Evolutionary conservation across 1,140 invertebrate species (phyloP), one percentile per base, ranked within the genome.

Genomic region (Papilio glaucus): DNA sequence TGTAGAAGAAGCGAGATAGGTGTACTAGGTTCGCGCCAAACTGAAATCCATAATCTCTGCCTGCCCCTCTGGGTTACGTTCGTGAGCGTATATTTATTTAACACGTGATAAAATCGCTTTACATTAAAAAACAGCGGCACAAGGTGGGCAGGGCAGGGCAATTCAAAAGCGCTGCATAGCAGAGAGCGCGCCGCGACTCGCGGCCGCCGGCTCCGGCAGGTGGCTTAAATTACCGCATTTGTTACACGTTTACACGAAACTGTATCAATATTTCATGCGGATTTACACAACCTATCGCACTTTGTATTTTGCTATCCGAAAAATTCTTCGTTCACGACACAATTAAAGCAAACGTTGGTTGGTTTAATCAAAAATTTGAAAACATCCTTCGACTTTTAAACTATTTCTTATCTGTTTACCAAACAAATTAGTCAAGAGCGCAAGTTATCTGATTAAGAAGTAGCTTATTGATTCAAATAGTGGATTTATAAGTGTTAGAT

Each of bases 181-280:
- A 18, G 65, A 45, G 74, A 73, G 81, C 73, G 74, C 77, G 79
- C n/a, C 79, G 79, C 82, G 82, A 74, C 76, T 76, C 84, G 85
- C 83, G 85, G 85, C 83, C 77, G 85, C 79, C 86, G 85, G 84
- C 90, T 18, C 80, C 86, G 85, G 85, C 90, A 91, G 90, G 90
- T 93, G 90, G 85, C 83, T 87, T 78, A 88, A 93, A 93, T 93
- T 93, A 93, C 91, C 91, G 88, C 91, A 93, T 93, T 93, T 93
- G 91, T 93, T 91, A 91, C 89, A 90, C 90, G 89, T 90, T 91
- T 91, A 92, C 89, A 91, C 86, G 88, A 91, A 93, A 93, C 89
- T 91, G 91, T 93, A 93, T 93, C 89, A 93, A 93, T 93, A 93
- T 93, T 91, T 93, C 91, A 93, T 89, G 80, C 84, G 88, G 88